Conservation (phyloP, 2,888 invertebrate species). For the Atethmia centrago region DNA sequence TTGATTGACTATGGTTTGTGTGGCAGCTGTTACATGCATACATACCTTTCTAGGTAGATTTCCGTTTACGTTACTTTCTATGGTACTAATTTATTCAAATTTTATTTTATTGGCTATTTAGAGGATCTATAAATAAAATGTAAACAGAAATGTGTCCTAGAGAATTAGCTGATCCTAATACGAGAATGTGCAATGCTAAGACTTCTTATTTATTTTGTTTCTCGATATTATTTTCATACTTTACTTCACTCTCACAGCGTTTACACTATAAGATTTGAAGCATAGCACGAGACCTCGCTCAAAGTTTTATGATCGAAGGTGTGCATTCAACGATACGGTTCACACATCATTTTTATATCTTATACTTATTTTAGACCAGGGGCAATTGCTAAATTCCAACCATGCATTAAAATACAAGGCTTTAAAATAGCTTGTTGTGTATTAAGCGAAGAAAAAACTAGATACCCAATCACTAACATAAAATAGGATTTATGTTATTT, state of each 20-base stretch:
- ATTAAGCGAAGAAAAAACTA: neutral
- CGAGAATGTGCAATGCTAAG: conserved; percentile 90
- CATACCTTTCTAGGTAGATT: conserved; percentile 83
- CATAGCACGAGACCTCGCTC: conserved; percentile 83
- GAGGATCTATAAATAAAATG: conserved; percentile 51
- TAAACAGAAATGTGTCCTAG: conserved; percentile 84
- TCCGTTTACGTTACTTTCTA: conserved; percentile 76
- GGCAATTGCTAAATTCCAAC: conserved; percentile 20
- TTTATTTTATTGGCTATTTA: conserved; percentile 28
- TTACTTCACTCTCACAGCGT: conserved; percentile 85
- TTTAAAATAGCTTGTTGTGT: conserved; percentile 17
- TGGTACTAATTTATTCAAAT: conserved; percentile 7
- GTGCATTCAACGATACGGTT: conserved; percentile 78
- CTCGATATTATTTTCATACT: conserved; percentile 86
- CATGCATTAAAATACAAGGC: conserved; percentile 12
- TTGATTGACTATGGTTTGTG: conserved; percentile 84
- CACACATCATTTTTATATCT: conserved; percentile 50
- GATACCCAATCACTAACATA: neutral
- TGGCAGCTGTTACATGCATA: conserved; percentile 90
- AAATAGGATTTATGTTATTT: neutral
- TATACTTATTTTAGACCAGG: conserved; percentile 25
- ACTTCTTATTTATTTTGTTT: conserved; percentile 87
- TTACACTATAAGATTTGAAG: conserved; percentile 75
- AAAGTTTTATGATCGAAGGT: conserved; percentile 74
- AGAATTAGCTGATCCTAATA: conserved; percentile 86